Percentiles rank a stretch among this genome's conserved stretches.
Conservation (phyloP, 2,113 vertebrate species). For the Alaudala cheleensis region DNA sequence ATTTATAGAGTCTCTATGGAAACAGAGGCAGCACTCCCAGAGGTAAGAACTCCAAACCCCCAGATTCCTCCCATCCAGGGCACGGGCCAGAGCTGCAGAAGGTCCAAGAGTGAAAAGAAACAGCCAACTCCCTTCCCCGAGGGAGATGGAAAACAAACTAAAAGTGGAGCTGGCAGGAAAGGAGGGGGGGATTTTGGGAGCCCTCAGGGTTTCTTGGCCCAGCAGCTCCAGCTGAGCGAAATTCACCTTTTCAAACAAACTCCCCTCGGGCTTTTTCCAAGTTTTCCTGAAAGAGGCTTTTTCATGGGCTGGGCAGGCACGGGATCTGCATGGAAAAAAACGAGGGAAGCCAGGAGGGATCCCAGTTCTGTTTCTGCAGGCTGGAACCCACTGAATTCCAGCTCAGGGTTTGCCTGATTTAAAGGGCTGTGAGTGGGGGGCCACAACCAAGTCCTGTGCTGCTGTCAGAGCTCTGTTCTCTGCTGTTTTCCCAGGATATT, state of each 20-base stretch:
- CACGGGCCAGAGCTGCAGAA: conserved; percentile 10
- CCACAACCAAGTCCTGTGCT: accelerated
- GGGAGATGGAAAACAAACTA: neutral
- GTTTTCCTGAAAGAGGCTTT: neutral
- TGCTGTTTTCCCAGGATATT: neutral
- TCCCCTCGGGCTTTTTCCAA: neutral
- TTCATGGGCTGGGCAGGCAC: neutral
- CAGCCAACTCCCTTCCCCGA: neutral
- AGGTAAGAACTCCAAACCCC: conserved; percentile 61
- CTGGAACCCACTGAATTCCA: neutral
- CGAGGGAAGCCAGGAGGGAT: neutral
- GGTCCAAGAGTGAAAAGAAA: neutral
- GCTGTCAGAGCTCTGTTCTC: neutral
- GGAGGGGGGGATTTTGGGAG: neutral
- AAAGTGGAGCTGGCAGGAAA: neutral
- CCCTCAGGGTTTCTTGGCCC: neutral
- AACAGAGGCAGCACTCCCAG: conserved; percentile 65
- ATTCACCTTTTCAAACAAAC: neutral
- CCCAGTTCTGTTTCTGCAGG: neutral
- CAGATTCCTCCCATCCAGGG: conserved; percentile 28
- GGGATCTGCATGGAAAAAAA: neutral
- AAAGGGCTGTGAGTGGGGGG: accelerated
- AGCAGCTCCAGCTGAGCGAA: neutral
- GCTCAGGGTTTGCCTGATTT: neutral
- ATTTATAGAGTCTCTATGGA: conserved; percentile 83